Evolutionary conservation across 2,797 vertebrate genomes (phyloP).

Genomic region (Peromyscus melanophrys): DNA sequence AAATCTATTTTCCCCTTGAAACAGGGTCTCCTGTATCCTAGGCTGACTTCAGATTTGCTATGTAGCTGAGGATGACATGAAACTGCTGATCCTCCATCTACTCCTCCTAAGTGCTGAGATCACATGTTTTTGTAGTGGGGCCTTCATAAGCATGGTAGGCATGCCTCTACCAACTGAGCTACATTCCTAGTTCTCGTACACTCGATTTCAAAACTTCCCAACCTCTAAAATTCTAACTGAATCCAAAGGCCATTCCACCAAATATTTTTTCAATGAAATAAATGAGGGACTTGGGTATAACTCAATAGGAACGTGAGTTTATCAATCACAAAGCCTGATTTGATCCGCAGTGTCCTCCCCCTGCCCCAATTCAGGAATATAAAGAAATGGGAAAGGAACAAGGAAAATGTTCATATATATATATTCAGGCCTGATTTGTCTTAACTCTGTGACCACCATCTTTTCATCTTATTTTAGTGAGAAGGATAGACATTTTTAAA

Average conservation of each 20-base stretch:
- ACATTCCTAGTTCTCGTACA: not conserved
- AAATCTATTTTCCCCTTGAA: not conserved
- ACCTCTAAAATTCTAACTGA: not conserved
- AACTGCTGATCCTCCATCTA: not conserved
- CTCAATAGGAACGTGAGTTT: not conserved
- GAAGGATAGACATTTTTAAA: conserved; percentile 33
- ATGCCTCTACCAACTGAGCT: not conserved
- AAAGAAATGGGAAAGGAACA: not conserved
- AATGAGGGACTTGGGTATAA: not conserved
- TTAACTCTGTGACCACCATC: conserved; percentile 22
- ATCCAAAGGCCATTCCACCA: not conserved
- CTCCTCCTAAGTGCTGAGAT: not conserved
- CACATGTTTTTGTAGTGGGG: not conserved
- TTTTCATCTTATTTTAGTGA: conserved; percentile 52
- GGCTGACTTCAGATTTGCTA: not conserved
- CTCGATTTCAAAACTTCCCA: not conserved
- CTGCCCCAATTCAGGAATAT: not conserved
- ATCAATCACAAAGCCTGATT: not conserved
- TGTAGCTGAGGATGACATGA: not conserved
- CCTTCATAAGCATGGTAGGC: not conserved
- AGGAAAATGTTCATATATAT: not conserved
- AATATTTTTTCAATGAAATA: conserved; percentile 44
- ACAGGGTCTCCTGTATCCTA: not conserved
- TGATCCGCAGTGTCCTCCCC: too few species aligned
- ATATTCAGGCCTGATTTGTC: not conserved